Percentiles rank a stretch among this genome's conserved stretches.
phyloP scores from a whole-genome alignment of 1,140 invertebrate species.

The Drosophila bipectinata region DNA sequence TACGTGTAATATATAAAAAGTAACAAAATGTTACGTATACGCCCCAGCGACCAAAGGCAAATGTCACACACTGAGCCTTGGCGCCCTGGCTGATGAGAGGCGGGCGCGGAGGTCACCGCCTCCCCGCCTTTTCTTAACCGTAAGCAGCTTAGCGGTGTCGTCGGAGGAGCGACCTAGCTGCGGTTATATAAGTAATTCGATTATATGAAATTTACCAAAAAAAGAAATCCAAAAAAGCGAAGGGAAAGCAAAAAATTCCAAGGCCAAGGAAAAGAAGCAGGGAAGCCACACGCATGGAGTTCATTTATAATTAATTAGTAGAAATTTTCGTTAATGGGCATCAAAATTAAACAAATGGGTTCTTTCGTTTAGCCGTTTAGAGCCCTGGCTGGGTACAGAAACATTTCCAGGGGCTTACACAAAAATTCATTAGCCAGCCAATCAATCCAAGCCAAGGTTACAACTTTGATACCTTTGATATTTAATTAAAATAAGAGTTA shows the following conservation, averaged over 20 bases:
- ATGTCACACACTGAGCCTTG: conserved; percentile 63
- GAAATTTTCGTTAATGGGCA: conserved; percentile 57
- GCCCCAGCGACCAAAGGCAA: conserved; percentile 65
- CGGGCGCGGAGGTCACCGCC: neutral
- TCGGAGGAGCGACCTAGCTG: conserved; percentile 39
- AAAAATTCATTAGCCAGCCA: conserved; percentile 2
- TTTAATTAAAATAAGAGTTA: conserved; percentile 9
- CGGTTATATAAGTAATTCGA: conserved; percentile 78
- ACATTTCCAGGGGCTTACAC: neutral
- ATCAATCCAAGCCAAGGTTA: conserved; percentile 2
- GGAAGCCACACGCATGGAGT: conserved; percentile 40
- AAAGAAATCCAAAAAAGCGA: conserved; percentile 10
- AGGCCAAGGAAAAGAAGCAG: conserved; percentile 5
- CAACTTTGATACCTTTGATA: neutral
- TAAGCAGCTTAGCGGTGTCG: conserved; percentile 76
- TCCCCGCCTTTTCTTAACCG: conserved; percentile 51
- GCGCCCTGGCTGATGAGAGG: neutral
- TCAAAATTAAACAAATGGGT: conserved; percentile 66
- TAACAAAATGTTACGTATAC: conserved; percentile 75
- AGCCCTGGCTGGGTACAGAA: neutral
- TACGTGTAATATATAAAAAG: conserved; percentile 58
- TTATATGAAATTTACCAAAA: conserved; percentile 59
- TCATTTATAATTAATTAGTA: conserved; percentile 76
- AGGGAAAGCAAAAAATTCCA: neutral
- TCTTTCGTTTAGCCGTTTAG: conserved; percentile 31